Conservation (phyloP, 2,113 vertebrate species). For the Anarrhichthys ocellatus region DNA sequence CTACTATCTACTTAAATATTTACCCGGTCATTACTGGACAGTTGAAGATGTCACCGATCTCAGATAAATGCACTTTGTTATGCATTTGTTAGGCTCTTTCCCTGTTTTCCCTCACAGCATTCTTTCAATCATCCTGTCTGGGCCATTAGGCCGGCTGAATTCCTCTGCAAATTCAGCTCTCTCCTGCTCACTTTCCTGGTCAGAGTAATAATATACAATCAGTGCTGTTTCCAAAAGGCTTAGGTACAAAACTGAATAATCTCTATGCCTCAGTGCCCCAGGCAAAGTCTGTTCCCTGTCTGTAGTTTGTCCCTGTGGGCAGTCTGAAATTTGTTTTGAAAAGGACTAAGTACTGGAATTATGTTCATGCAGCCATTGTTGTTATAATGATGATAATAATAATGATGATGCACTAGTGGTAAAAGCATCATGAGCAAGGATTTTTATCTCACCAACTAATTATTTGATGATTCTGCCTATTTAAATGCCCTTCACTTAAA, state of each 20-base stretch:
- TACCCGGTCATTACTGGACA: constrained; percentile 37
- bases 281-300: constrained; percentile 56
- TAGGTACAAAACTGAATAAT: constrained; percentile 63
- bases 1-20: constrained; percentile 39
- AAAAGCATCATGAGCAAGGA: neutral
- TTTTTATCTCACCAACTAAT: constrained; percentile 10
- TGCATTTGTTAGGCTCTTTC: constrained; percentile 45
- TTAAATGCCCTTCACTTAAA: neutral
- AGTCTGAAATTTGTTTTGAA: constrained; percentile 21
- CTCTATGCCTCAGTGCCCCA: constrained; percentile 38
- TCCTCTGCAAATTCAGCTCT: constrained; percentile 67
- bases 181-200: constrained; percentile 42
- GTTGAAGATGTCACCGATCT: constrained; percentile 27
- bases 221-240: constrained; percentile 58
- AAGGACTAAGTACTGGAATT: constrained; percentile 13
- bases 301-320: constrained; percentile 48
- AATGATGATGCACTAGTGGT: neutral
- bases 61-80: constrained; percentile 50
- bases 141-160: constrained; percentile 71
- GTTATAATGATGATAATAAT: neutral
- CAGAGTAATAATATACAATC: constrained; percentile 67
- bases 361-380: constrained; percentile 19
- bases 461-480: neutral
- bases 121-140: constrained; percentile 69
- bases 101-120: constrained; percentile 26